Evolutionary conservation across 2,113 vertebrate genomes (phyloP), one percentile per base, ranked within the genome.

Genomic region (Hiodon alosoides): DNA sequence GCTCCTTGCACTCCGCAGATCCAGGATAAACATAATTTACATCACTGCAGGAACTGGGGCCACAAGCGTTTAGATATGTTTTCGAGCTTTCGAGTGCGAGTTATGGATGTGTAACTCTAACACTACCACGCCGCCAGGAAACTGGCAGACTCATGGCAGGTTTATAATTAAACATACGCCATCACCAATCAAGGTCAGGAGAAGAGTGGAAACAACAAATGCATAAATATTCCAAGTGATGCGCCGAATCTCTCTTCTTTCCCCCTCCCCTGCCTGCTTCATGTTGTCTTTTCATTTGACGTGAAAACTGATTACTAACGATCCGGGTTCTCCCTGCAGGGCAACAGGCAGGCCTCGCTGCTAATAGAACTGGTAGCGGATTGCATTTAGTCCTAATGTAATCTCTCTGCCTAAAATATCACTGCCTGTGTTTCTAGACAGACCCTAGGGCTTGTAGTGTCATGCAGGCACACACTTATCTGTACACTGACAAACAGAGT

Each of bases 321-420:
- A 69, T 69, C 51, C 7, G 46, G 31, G 13, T 10, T 67, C 9
- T 67, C 67, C 51, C 48, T 14, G 2, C 14, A 11, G 17, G 10
- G 50, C 50, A 52, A 13, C 31, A 48, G 13, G 47, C 47, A 10
- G 67, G 67, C 50, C 50, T 46, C 51, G 10, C 13, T 50, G 67
- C 67, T 50, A 51, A 53, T 69, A 54, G 67, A 69, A n/a, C 67
- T 51, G 16, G 11, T 46, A 53, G 50, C 67, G 8, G 67, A 53
- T 69, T 46, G 6, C 67, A 69, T 69, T 69, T 31, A 69, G 48
- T 52, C 67, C 3, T 47, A 66, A 66, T 66, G 10, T 9, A 66
- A 66, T 66, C 64, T 66, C 46, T 57, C 9, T 4, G 9, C 16
- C 10, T 6, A 16, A 65, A 46, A 46, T 4, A 65, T 4, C 5